Evolutionary conservation across 2,888 invertebrate species (phyloP), one percentile per base, ranked within the genome.

Genomic region (Ischnus inquisitorius): DNA sequence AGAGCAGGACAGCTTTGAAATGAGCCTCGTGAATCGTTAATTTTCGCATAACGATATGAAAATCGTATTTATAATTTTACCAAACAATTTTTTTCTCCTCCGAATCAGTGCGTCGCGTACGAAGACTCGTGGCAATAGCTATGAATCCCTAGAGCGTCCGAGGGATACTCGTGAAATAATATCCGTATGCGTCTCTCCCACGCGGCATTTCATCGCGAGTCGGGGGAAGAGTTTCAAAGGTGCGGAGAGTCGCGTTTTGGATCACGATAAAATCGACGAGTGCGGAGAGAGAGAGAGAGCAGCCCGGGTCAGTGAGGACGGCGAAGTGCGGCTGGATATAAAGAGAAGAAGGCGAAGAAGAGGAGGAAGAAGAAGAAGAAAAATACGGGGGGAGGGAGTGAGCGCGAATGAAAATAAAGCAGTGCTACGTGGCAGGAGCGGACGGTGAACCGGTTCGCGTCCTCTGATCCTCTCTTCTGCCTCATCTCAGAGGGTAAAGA

Each of bases 381-480:
- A 68, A 39, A 68, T 39, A 64, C 64, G 22, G 46, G 79, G 51
- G 62, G 75, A 51, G 65, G 65, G 54, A 69, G 68, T 69, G 89
- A 88, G 89, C 89, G 90, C 88, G 89, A 91, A 92, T 91, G 90
- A 92, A 91, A 91, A 91, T 91, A 91, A 92, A 92, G 89, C 89
- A 90, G 88, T 83, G 86, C 64, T 77, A 62, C 84, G 84, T 80
- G 77, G 83, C 79, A 78, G 80, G 74, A 82, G 81, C 77, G 85
- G 77, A 89, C 90, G 89, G 89, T 90, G 90, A 92, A 92, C 92
- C 92, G 92, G 92, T 92, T 92, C 90, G 90, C 83, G 82, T 82
- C 84, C 84, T 74, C 81, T 78, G 79, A 81, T 80, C 77, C 69
- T 84, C 84, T 77, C 71, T 51, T 60, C 72, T 46, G 68, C 67